Conservation (phyloP, 1,140 invertebrate genomes). For the Drusus annulatus region DNA sequence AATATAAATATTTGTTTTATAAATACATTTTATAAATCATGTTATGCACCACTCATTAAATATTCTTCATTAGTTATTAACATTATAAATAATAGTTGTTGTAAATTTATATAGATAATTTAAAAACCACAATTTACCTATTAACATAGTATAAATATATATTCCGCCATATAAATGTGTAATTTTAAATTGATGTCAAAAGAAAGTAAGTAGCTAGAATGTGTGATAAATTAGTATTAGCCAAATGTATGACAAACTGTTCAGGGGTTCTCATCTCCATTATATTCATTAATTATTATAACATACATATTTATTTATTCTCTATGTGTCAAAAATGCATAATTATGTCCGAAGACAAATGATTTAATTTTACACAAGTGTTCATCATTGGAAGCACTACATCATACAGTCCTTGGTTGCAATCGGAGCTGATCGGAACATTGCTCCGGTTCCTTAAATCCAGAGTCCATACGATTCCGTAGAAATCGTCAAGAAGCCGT, state of each 20-base stretch:
- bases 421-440: no score
- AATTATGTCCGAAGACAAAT: slow-evolving; percentile 30
- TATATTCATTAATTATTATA: slow-evolving; percentile 49
- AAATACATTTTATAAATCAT: slow-evolving; percentile 35
- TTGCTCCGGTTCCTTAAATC: no score
- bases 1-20: slow-evolving; percentile 18
- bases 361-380: slow-evolving; percentile 3
- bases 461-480: no score
- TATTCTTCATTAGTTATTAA: slow-evolving; percentile 29
- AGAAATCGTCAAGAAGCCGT: no score
- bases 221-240: slow-evolving; percentile 59
- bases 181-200: slow-evolving; percentile 59
- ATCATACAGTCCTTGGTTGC: not conserved
- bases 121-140: slow-evolving; percentile 42
- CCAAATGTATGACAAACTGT: slow-evolving; percentile 48
- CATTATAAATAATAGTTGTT: slow-evolving; percentile 50
- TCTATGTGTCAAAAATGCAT: slow-evolving; percentile 56
- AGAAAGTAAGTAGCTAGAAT: slow-evolving; percentile 58
- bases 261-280: slow-evolving; percentile 37
- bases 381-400: slow-evolving; percentile 8
- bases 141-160: slow-evolving; percentile 54
- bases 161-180: slow-evolving; percentile 58
- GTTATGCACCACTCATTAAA: slow-evolving; percentile 48
- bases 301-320: slow-evolving; percentile 53
- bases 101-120: slow-evolving; percentile 48